These are phyloP conservation scores for Pelagia noctiluca DNA, from an alignment of 30 jellyfish, hydroid and myxozoan species.

Conservation along the genomic window DNA sequence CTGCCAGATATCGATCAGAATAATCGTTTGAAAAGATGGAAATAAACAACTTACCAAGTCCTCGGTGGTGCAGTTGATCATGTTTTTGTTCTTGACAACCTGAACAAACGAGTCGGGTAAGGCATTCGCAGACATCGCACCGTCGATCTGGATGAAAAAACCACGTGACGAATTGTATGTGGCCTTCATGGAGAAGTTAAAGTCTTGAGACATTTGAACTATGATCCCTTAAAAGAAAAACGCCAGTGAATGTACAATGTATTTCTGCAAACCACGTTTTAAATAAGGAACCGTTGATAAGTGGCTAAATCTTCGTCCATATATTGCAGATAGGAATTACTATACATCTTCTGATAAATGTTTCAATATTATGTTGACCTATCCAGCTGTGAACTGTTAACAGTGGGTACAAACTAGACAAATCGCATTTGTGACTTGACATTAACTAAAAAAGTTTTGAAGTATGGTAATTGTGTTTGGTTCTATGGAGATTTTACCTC, in stretches of 20 bases:
- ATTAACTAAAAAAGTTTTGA: no score
- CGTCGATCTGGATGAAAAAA: conserved; percentile 73
- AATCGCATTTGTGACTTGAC: no score
- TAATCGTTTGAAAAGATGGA: not conserved
- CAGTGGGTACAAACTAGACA: no score
- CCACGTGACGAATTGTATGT: conserved; percentile 82
- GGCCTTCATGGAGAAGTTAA: conserved; percentile 66
- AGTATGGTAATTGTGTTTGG: no score
- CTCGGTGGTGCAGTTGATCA: conserved; percentile 86
- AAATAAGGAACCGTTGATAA: no score
- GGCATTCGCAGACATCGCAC: conserved; percentile 23
- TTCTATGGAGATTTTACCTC: no score
- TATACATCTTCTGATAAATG: no score
- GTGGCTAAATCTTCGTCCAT: not conserved
- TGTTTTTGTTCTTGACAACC: conserved; percentile 61
- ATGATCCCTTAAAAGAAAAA: conserved; percentile 63
- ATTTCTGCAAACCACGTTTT: no score
- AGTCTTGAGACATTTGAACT: conserved; percentile 60
- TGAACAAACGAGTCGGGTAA: conserved; percentile 78
- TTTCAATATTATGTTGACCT: no score
- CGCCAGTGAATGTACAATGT: no score
- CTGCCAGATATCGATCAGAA: no score
- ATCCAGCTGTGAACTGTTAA: no score
- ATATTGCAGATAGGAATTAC: not conserved
- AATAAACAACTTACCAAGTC: conserved; percentile 75